Conservation (phyloP, 2,797 vertebrate species). For the Dendrocincla tyrannina region DNA sequence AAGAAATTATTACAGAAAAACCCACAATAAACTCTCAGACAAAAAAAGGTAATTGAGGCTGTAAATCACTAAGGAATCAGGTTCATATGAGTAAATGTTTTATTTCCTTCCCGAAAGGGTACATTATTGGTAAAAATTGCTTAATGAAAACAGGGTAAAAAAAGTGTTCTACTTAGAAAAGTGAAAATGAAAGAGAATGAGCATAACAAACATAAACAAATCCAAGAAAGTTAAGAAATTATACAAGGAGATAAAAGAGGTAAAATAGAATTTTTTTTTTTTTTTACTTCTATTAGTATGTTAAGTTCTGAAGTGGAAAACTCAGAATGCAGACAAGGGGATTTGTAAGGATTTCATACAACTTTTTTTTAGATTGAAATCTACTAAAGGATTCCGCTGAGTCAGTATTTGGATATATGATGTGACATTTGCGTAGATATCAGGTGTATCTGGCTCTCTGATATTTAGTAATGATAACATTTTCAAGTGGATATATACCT, state of each 20-base stretch:
- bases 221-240: neutral
- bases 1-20: neutral
- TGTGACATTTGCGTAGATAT: neutral
- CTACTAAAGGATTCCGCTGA: neutral
- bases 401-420: neutral
- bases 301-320: neutral
- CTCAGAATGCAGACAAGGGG: neutral
- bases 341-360: rapidly evolving
- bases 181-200: neutral
- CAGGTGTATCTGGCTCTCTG: neutral
- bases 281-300: neutral
- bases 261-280: neutral
- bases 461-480: neutral
- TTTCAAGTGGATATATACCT: neutral
- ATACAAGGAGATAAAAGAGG: neutral
- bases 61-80: neutral
- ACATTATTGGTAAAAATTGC: neutral
- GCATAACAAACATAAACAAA: neutral
- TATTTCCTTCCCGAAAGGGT: neutral
- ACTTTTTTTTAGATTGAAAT: neutral
- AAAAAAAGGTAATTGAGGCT: neutral
- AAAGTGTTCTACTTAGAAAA: neutral
- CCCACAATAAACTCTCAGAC: neutral
- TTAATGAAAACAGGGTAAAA: neutral
- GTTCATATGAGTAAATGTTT: neutral